These are phyloP conservation scores for Hippocampus abdominalis DNA, from an alignment of 2,113 vertebrate species.

Conservation along the genomic window DNA sequence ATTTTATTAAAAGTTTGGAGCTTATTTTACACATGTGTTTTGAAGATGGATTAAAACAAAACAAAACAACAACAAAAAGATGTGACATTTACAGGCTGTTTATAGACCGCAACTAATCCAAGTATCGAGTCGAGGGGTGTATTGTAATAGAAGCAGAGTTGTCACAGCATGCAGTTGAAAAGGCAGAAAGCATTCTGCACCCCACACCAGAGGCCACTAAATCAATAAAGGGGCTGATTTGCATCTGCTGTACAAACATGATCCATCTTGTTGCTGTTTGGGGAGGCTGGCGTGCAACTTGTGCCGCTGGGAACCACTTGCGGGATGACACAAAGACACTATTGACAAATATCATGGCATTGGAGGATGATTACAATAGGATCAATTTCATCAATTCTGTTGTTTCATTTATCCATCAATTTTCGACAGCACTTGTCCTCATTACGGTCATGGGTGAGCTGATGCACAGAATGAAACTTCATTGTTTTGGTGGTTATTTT, in stretches of 20 bases:
- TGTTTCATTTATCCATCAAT: neutral
- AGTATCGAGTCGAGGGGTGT: constrained; percentile 48
- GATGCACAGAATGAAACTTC: no score
- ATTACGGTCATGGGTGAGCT: neutral
- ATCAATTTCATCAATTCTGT: neutral
- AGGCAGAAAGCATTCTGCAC: constrained; percentile 44
- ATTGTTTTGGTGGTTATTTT: no score
- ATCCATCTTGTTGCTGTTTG: constrained; percentile 27
- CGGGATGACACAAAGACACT: constrained; percentile 48
- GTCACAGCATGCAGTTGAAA: constrained; percentile 34
- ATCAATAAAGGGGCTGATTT: constrained; percentile 55
- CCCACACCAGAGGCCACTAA: constrained; percentile 38
- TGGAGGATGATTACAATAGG: neutral
- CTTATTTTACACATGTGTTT: constrained; percentile 48
- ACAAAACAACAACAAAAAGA: constrained; percentile 43
- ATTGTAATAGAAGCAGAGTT: constrained; percentile 58
- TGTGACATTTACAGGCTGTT: constrained; percentile 56
- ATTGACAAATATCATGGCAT: constrained; percentile 9
- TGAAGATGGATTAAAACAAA: neutral
- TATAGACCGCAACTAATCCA: constrained; percentile 58
- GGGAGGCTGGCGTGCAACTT: constrained; percentile 29
- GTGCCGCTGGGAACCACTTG: constrained; percentile 45
- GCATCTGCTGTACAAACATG: constrained; percentile 48
- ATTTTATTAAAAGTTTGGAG: constrained; percentile 41
- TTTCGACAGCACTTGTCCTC: neutral